Evolutionary conservation across 2,113 vertebrate genomes (phyloP).

Genomic region (Epinephelus cyanopodus): DNA sequence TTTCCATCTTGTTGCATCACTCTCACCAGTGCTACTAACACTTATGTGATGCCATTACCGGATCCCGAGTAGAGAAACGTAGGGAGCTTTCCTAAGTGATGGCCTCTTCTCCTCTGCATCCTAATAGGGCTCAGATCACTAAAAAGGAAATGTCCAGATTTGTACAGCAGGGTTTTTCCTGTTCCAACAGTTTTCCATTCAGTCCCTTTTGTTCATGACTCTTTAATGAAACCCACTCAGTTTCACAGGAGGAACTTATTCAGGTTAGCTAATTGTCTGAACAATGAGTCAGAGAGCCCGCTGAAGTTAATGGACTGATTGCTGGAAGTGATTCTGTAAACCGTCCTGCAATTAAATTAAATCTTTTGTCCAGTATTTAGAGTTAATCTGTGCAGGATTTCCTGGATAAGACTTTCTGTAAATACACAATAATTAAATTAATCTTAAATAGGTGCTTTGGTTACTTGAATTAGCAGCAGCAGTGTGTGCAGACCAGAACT

Average conservation of each 20-base stretch:
- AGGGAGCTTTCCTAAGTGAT: neutral
- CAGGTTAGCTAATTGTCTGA: slow-evolving; percentile 37
- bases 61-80: neutral
- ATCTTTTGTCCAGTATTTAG: slow-evolving; percentile 25
- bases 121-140: slow-evolving; percentile 4
- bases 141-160: slow-evolving; percentile 1
- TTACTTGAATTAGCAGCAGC: neutral
- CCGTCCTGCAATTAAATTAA: neutral
- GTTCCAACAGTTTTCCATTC: slow-evolving; percentile 20
- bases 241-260: slow-evolving; percentile 40
- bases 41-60: slow-evolving; percentile 33
- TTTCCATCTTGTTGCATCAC: slow-evolving; percentile 78
- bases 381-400: slow-evolving; percentile 25
- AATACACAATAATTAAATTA: slow-evolving; percentile 5
- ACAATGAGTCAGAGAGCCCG: slow-evolving; percentile 38
- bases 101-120: slow-evolving; percentile 22
- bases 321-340: slow-evolving; percentile 41
- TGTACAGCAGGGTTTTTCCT: slow-evolving; percentile 23
- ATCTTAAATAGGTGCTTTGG: slow-evolving; percentile 1
- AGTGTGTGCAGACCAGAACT: neutral
- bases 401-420: slow-evolving; percentile 11
- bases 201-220: slow-evolving; percentile 22
- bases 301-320: slow-evolving; percentile 23
- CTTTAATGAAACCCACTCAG: slow-evolving; percentile 24
- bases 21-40: slow-evolving; percentile 33